Evolutionary conservation across 2,888 invertebrate species (phyloP).

Genomic region (Pilophorus perplexus): DNA sequence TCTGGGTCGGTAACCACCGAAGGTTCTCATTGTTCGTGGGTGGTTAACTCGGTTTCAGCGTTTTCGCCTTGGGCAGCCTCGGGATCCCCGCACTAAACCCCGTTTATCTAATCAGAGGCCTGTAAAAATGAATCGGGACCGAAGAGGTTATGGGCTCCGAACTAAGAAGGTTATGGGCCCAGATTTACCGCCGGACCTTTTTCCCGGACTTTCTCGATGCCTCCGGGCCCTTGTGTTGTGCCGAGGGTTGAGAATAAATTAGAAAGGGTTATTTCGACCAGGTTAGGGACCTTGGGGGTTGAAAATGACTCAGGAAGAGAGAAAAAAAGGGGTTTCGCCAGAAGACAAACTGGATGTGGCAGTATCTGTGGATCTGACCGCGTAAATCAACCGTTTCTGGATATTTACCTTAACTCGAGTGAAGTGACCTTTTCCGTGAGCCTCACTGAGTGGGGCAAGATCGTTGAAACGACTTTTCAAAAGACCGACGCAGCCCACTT

Average conservation of each 20-base stretch:
- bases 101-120: slow-evolving; percentile 5
- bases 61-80: neutral
- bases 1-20: too few relatives aligned
- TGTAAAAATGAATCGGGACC: neutral
- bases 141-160: too few relatives aligned
- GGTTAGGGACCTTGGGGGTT: neutral
- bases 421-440: slow-evolving; percentile 12
- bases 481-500: too few relatives aligned
- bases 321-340: neutral
- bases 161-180: slow-evolving; percentile 6
- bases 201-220: slow-evolving; percentile 5
- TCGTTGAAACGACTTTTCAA: too few relatives aligned
- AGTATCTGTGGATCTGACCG: slow-evolving; percentile 5
- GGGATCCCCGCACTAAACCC: neutral
- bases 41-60: neutral
- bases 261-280: slow-evolving; percentile 7
- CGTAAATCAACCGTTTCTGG: neutral
- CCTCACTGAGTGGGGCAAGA: too few relatives aligned
- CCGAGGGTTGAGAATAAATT: slow-evolving; percentile 19
- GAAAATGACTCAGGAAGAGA: too few relatives aligned
- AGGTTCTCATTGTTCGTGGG: neutral
- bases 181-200: slow-evolving; percentile 1
- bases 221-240: slow-evolving; percentile 7
- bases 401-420: slow-evolving; percentile 10
- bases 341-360: slow-evolving; percentile 10